Evolutionary conservation across 1,140 invertebrate species (phyloP).

Genomic region (Tachypleus tridentatus): DNA sequence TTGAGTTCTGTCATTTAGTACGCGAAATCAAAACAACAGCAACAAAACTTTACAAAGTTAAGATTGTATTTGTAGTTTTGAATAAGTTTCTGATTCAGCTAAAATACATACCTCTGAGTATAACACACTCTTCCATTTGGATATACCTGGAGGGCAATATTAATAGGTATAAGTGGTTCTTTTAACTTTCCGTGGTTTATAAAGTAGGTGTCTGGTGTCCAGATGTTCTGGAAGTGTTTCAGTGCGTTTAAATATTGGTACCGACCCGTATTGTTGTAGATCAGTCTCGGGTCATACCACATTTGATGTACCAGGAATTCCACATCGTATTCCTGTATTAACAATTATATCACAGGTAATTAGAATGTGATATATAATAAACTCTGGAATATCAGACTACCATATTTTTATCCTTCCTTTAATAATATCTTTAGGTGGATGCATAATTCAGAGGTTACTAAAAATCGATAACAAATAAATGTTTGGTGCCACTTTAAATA

Average conservation of each 20-base stretch:
- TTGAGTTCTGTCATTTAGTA: too few species aligned
- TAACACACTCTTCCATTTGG: constrained; percentile 83
- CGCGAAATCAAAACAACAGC: too few species aligned
- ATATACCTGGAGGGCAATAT: constrained; percentile 77
- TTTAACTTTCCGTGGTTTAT: constrained; percentile 84
- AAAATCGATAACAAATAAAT: too few species aligned
- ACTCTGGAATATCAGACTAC: too few species aligned
- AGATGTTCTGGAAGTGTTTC: constrained; percentile 76
- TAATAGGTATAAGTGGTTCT: constrained; percentile 74
- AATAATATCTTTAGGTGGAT: too few species aligned
- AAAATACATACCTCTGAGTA: constrained; percentile 48
- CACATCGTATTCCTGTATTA: constrained; percentile 76
- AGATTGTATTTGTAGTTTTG: too few species aligned
- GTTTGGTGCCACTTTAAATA: too few species aligned
- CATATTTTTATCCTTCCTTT: too few species aligned
- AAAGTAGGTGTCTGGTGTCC: constrained; percentile 85
- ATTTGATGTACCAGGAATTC: constrained; percentile 80
- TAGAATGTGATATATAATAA: too few species aligned
- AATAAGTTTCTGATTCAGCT: too few species aligned
- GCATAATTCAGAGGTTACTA: too few species aligned
- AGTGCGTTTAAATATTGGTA: constrained; percentile 79
- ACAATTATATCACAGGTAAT: background rate
- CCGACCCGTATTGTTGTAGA: constrained; percentile 69
- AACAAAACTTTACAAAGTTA: too few species aligned
- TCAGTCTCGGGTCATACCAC: constrained; percentile 73